phyloP scores from a whole-genome alignment of 2,113 vertebrate species.

The Sclerurus mexicanus region DNA sequence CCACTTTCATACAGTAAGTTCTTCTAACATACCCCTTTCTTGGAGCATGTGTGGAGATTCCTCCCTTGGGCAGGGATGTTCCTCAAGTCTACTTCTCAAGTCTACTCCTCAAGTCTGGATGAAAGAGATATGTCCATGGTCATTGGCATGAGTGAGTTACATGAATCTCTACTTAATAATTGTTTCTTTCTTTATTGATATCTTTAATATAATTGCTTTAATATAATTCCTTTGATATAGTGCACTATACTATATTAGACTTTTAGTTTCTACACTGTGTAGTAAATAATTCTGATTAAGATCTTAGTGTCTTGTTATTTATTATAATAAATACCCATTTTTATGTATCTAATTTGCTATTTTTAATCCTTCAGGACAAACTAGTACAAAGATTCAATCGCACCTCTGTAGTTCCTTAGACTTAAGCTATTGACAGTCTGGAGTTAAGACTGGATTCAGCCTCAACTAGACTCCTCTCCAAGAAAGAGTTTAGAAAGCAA shows the following conservation, averaged over 20 bases:
- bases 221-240: neutral
- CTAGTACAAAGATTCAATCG: neutral
- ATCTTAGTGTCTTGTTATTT: neutral
- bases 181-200: neutral
- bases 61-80: neutral
- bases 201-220: neutral
- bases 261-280: neutral
- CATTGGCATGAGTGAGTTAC: neutral
- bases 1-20: neutral
- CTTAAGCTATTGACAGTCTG: neutral
- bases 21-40: neutral
- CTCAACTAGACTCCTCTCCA: neutral
- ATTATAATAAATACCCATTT: neutral
- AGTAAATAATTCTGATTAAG: neutral
- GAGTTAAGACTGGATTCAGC: neutral
- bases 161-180: neutral
- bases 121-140: neutral
- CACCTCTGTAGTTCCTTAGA: neutral
- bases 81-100: neutral
- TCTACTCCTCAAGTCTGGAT: neutral
- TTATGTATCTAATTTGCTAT: neutral
- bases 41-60: neutral
- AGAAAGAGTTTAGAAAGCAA: neutral
- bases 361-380: neutral
- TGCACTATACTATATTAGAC: neutral